These are phyloP conservation scores for Drosophila pachea DNA, from an alignment of 1,140 invertebrate species.

Conservation along the genomic window DNA sequence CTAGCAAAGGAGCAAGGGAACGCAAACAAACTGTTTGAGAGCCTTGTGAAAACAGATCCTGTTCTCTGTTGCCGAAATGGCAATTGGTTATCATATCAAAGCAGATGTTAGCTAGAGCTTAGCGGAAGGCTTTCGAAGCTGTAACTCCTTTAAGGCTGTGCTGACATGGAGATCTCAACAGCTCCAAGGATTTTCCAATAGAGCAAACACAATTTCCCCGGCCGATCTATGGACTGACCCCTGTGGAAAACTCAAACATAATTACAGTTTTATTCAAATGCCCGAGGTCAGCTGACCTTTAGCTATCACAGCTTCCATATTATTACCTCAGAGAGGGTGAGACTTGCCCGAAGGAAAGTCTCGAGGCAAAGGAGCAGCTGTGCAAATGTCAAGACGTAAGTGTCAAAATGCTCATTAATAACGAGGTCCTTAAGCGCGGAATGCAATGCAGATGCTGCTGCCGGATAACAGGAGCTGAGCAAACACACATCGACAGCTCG, in stretches of 20 bases:
- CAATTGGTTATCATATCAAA: neutral
- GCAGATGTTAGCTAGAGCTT: neutral
- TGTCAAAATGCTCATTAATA: conserved; percentile 79
- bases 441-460: conserved; percentile 35
- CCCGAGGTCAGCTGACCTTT: conserved; percentile 52
- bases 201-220: neutral
- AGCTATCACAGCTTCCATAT: neutral
- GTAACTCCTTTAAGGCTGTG: no score
- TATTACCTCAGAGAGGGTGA: conserved; percentile 20
- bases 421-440: conserved; percentile 57
- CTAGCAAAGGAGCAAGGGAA: neutral
- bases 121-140: neutral
- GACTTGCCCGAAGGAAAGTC: conserved; percentile 59
- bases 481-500: conserved; percentile 61
- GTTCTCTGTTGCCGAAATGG: neutral
- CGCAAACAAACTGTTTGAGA: neutral
- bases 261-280: conserved; percentile 64
- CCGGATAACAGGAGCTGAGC: conserved; percentile 37
- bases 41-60: no score
- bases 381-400: conserved; percentile 77
- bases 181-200: no score
- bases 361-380: conserved; percentile 70
- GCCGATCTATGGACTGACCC: conserved; percentile 33
- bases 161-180: no score
- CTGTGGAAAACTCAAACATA: conserved; percentile 43